These are phyloP conservation scores for Amaurobius ferox DNA, from an alignment of 2,888 invertebrate genomes.

Conservation along the genomic window DNA sequence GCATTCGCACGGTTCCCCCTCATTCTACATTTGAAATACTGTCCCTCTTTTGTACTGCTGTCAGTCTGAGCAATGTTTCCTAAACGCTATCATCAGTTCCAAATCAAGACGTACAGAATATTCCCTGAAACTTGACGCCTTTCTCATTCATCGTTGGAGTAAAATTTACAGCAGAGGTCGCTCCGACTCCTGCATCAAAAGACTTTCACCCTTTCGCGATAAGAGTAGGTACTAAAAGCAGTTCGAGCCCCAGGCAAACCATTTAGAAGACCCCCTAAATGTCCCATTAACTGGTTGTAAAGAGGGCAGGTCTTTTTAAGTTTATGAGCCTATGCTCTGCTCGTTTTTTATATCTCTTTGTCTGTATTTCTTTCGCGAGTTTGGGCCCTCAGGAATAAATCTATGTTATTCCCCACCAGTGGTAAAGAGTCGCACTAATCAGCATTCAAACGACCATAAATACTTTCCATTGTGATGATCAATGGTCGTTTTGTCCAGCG, in stretches of 20 bases:
- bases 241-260: constrained; percentile 17
- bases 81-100: too few relatives aligned
- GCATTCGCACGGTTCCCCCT: too few relatives aligned
- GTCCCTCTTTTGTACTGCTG: too few relatives aligned
- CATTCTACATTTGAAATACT: too few relatives aligned
- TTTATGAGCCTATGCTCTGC: constrained; percentile 16
- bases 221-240: constrained; percentile 11
- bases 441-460: neutral
- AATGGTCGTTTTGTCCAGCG: neutral
- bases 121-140: too few relatives aligned
- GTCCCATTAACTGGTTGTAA: constrained; percentile 47
- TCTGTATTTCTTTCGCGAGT: neutral
- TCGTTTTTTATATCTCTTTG: neutral
- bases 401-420: neutral
- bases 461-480: neutral
- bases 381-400: neutral
- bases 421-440: neutral
- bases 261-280: constrained; percentile 35
- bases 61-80: too few relatives aligned
- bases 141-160: neutral
- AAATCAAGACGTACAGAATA: too few relatives aligned
- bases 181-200: neutral
- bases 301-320: constrained; percentile 13
- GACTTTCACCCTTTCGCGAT: neutral
- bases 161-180: neutral